A percentile compares a stretch with the other conserved stretches of the same genome.
Conservation (phyloP, 1,140 invertebrate genomes). For the Musca domestica region DNA sequence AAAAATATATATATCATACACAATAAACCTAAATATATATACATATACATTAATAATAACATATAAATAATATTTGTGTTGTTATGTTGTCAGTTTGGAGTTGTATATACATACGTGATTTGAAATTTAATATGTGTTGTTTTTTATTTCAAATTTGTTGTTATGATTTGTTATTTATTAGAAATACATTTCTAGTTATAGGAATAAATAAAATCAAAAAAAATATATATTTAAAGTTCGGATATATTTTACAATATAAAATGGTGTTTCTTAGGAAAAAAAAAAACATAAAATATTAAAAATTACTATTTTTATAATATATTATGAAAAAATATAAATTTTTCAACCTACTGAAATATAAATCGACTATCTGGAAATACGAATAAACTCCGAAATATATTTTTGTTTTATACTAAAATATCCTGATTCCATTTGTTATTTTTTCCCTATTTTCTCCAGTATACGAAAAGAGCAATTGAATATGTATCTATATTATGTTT, state of each 20-base stretch:
- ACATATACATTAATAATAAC: background rate
- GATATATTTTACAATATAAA: conserved; percentile 4
- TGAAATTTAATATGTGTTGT: background rate
- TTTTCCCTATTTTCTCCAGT: no score
- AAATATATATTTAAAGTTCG: background rate
- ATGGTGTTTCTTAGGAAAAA: no score
- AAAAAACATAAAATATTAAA: no score
- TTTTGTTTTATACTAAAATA: no score
- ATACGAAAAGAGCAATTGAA: no score
- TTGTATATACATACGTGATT: background rate
- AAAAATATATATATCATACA: background rate
- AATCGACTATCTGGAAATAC: no score
- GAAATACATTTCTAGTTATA: conserved; percentile 9
- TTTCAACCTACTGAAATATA: no score
- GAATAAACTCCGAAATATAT: no score
- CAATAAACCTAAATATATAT: background rate
- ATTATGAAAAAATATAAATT: no score
- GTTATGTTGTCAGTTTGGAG: conserved; percentile 20
- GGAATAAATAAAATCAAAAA: background rate
- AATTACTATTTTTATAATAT: no score
- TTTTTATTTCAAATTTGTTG: background rate
- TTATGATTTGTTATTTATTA: background rate
- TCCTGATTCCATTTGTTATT: no score
- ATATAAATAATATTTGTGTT: conserved; percentile 22
- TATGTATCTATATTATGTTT: no score